Conservation (phyloP, 1,140 invertebrate species). For the Patella vulgata region DNA sequence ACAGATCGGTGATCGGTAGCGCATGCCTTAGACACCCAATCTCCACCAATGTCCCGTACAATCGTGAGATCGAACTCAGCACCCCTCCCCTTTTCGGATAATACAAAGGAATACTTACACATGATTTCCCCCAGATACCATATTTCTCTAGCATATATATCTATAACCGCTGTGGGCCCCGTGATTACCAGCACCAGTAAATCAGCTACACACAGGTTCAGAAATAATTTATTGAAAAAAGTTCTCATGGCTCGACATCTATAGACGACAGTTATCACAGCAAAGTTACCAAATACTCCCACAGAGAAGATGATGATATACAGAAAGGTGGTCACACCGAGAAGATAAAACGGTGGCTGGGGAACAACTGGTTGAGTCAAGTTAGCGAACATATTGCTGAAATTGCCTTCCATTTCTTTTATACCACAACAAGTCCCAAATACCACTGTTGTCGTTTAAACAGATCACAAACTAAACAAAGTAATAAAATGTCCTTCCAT, state of each 20-base stretch:
- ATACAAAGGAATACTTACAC: constrained; percentile 81
- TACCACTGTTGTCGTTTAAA: too few relatives aligned
- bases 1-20: too few relatives aligned
- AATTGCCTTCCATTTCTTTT: too few relatives aligned
- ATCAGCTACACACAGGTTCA: constrained; percentile 79
- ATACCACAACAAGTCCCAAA: too few relatives aligned
- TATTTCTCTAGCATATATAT: constrained; percentile 77
- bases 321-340: constrained; percentile 63
- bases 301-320: constrained; percentile 47
- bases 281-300: constrained; percentile 46
- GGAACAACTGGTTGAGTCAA: too few relatives aligned
- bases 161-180: constrained; percentile 85
- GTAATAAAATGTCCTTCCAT: too few relatives aligned
- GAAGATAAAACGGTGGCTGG: constrained; percentile 81
- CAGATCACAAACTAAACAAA: too few relatives aligned
- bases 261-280: constrained; percentile 44
- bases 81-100: too few relatives aligned
- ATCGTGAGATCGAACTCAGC: too few relatives aligned
- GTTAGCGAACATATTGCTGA: too few relatives aligned
- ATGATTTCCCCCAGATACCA: constrained; percentile 84
- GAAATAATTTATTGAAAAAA: constrained; percentile 83
- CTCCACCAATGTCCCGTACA: too few relatives aligned
- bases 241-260: constrained; percentile 75
- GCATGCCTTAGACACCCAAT: too few relatives aligned
- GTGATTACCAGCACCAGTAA: constrained; percentile 85